Conservation (phyloP, 2,797 vertebrate species). For the Pelochelys cantorii region DNA sequence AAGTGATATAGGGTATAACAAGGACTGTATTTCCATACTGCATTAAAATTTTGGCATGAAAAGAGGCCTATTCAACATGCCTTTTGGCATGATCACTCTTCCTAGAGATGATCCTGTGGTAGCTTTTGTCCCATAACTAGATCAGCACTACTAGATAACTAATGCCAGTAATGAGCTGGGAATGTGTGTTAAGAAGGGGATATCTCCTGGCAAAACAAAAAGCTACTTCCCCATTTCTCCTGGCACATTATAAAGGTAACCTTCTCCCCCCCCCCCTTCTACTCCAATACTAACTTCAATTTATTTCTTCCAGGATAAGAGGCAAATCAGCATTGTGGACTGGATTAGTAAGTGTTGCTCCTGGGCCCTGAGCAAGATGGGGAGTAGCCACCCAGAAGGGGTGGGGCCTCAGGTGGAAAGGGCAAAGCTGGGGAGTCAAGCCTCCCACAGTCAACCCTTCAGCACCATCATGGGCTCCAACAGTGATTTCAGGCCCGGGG, state of each 20-base stretch:
- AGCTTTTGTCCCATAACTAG: not conserved
- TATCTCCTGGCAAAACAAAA: not conserved
- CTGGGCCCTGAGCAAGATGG: not conserved
- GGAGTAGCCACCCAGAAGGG: too few species aligned
- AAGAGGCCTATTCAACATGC: not conserved
- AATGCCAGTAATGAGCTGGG: not conserved
- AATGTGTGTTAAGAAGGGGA: not conserved
- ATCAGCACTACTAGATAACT: not conserved
- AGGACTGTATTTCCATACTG: not conserved
- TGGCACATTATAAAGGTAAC: not conserved
- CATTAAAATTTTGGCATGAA: not conserved
- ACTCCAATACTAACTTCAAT: not conserved
- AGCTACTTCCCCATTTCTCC: not conserved
- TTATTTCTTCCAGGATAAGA: not conserved
- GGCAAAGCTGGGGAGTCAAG: too few species aligned
- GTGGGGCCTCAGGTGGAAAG: too few species aligned
- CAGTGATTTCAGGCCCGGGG: too few species aligned
- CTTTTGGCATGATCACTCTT: not conserved
- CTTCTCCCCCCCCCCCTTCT: too few species aligned
- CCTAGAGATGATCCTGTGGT: not conserved
- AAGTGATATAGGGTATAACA: rapidly evolving
- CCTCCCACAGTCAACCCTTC: too few species aligned
- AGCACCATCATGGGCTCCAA: too few species aligned
- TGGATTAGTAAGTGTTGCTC: not conserved
- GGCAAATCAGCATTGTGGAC: not conserved